phyloP scores from a whole-genome alignment of 2,888 invertebrate genomes.

The Zootermopsis nevadensis region DNA sequence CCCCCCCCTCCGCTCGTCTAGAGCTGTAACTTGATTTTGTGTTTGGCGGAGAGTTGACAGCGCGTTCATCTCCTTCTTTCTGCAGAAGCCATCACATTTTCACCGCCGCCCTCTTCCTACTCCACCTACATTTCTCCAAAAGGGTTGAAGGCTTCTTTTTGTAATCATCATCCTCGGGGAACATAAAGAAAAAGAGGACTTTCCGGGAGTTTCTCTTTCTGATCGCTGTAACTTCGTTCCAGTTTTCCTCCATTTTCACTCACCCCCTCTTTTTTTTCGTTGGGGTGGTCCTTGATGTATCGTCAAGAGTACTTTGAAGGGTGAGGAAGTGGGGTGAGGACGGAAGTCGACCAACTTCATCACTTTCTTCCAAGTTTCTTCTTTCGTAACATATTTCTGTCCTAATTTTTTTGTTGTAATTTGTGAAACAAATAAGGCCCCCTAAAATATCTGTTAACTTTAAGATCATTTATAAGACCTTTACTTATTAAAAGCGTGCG shows the following conservation, averaged over 20 bases:
- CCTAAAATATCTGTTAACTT: background rate
- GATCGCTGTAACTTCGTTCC: constrained; percentile 23
- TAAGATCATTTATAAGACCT: no score
- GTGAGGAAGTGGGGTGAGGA: background rate
- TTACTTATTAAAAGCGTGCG: no score
- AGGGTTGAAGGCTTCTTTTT: constrained; percentile 22
- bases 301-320: background rate
- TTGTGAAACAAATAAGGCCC: background rate
- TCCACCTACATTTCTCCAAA: background rate
- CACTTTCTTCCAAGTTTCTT: background rate
- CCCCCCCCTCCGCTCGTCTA: background rate
- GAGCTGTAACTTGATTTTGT: constrained; percentile 19
- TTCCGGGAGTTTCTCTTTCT: constrained; percentile 1
- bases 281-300: constrained; percentile 14
- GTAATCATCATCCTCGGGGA: constrained; percentile 12
- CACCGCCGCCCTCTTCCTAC: background rate
- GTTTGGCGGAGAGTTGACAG: background rate
- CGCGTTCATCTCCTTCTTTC: constrained; percentile 1
- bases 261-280: background rate
- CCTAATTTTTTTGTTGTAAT: background rate
- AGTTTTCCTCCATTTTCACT: background rate
- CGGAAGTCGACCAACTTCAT: constrained; percentile 4
- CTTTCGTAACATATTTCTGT: no score
- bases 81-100: constrained; percentile 10
- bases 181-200: background rate